Evolutionary conservation across 2,797 vertebrate genomes (phyloP).

Genomic region (Channallabes apus): DNA sequence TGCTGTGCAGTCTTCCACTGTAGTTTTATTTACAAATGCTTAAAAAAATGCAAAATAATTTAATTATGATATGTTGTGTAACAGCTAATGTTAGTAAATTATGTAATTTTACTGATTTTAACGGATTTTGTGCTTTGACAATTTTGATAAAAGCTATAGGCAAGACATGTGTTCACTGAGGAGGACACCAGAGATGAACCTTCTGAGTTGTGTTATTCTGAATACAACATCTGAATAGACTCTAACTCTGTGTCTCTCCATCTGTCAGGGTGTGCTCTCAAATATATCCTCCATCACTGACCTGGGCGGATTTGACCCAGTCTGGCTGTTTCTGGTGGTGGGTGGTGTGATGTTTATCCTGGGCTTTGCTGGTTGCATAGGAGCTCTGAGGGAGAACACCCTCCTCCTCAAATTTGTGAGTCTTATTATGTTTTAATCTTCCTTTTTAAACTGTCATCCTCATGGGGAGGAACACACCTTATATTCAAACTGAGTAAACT

Average conservation of each 20-base stretch:
- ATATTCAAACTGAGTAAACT: not conserved
- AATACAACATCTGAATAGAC: not conserved
- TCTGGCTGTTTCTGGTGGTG: slow-evolving; percentile 97
- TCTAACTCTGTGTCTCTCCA: slow-evolving; percentile 22
- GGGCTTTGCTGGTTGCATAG: slow-evolving; percentile 97
- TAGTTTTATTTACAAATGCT: not conserved
- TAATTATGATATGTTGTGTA: not conserved
- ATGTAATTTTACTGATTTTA: not conserved
- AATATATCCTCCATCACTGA: slow-evolving; percentile 99
- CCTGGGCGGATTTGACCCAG: slow-evolving; percentile 95
- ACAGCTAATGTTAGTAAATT: not conserved
- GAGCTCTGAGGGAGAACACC: slow-evolving; percentile 95
- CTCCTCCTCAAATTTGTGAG: slow-evolving; percentile 97
- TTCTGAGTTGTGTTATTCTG: not conserved
- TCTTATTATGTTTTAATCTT: slow-evolving; percentile 42
- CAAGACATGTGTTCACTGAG: not conserved
- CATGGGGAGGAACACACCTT: not conserved
- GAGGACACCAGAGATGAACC: not conserved
- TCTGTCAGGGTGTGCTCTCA: slow-evolving; percentile 90
- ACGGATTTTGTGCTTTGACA: not conserved
- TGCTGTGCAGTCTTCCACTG: not conserved
- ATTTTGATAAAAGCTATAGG: not conserved
- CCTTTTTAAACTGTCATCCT: not conserved
- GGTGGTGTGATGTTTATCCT: slow-evolving; percentile 99
- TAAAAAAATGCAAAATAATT: not conserved